Base-by-base conservation (phyloP, 1,140 invertebrate genomes). In the Lordiphosa clarofinis region DNA sequence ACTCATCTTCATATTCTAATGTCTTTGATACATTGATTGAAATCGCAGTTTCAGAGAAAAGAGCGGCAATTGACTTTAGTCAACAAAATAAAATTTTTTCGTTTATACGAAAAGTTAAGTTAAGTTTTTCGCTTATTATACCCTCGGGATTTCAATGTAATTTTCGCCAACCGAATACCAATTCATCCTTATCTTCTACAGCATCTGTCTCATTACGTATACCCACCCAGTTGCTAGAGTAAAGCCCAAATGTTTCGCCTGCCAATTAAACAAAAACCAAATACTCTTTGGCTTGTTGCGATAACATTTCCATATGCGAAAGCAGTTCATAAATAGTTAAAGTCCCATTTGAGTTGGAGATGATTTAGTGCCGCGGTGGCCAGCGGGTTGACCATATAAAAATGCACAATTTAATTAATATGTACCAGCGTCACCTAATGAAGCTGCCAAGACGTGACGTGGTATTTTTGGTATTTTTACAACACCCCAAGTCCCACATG, bases 391-490 rank as follows among this genome's bases (percentile, higher is more conserved):
- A 36, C 73, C 68, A 73, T 82, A 28, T 50, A 43, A 13, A 66
- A 65, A 81, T 54, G 75, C 65, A 58, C 48, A 68, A 71, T 84
- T 84, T 73, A 84, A 84, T 84, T 84, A 84, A 84, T 84, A 84
- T 84, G 78, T 84, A 82, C 78, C 57, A 65, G 73, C 64, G 67
- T 70, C 79, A 79, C 78, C 73, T 84, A 84, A 84, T 84, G 78
- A 84, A 78, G 73, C 69, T 19, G 40, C 58, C 47, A 40, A 40
- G 56, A 76, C 73, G 76, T 82, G 72, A 81, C 57, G 54, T 46
- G 73, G 73, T 84, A 84, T 84, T 84, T 84, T 84, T 78, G 79
- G 79, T 70, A 84, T 84, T 84, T 84, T 78, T 73, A 84, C 78
- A 84, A 63, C 78, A 78, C 64, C 65, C 46, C 56, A 81, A 64